Evolutionary conservation across 2,113 vertebrate genomes (phyloP).

Genomic region (Monopterus albus): DNA sequence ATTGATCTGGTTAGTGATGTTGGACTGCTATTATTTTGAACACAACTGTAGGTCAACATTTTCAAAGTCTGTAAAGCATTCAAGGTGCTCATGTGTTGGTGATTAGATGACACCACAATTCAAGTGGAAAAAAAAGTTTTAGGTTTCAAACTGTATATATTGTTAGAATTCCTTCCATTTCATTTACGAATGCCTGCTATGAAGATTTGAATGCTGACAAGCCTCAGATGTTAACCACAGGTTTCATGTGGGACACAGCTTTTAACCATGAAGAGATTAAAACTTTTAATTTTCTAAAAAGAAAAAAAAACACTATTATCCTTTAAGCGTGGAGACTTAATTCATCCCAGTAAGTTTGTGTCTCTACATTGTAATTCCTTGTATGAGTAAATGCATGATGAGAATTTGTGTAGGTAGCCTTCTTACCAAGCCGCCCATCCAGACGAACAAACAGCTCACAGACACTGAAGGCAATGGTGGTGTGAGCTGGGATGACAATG

Average conservation of each 20-base stretch:
- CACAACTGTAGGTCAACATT: too few relatives aligned
- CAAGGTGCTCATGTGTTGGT: too few relatives aligned
- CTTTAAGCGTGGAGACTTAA: too few relatives aligned
- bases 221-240: constrained; percentile 13
- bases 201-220: background rate
- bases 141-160: too few relatives aligned
- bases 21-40: too few relatives aligned
- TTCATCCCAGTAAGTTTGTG: background rate
- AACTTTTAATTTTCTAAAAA: constrained; percentile 14
- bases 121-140: too few relatives aligned
- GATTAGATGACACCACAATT: too few relatives aligned
- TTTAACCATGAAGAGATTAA: background rate
- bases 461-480: constrained; percentile 97
- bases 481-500: constrained; percentile 97
- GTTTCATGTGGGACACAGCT: background rate
- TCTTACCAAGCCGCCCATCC: constrained; percentile 92
- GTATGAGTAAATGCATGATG: too few relatives aligned
- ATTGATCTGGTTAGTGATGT: too few relatives aligned
- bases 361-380: background rate
- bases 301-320: background rate
- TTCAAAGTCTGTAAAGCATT: too few relatives aligned
- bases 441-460: constrained; percentile 94
- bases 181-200: background rate
- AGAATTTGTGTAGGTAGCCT: too few relatives aligned
- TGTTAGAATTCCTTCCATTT: too few relatives aligned